Percentiles rank a stretch among this genome's conserved stretches.
phyloP scores from a whole-genome alignment of 2,113 vertebrate genomes.

The Tychaedon coryphoeus region DNA sequence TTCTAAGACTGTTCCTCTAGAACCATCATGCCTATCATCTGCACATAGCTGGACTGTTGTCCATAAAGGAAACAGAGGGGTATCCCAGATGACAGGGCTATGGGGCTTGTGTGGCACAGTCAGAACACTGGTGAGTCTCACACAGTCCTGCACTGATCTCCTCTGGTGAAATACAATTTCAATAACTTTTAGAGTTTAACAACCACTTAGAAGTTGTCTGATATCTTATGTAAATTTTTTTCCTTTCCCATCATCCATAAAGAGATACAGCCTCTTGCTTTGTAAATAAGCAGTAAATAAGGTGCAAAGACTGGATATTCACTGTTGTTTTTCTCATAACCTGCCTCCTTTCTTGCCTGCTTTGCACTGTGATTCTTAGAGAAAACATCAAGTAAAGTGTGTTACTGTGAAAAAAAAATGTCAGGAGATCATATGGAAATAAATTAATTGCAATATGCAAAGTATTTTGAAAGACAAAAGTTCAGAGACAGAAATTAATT shows the following conservation, averaged over 20 bases:
- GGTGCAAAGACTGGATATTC: not conserved
- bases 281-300: not conserved
- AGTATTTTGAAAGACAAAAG: not conserved
- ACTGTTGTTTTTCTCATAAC: not conserved
- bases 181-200: not conserved
- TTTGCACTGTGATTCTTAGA: not conserved
- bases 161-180: not conserved
- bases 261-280: not conserved
- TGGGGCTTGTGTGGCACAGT: not conserved
- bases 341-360: not conserved
- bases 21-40: not conserved
- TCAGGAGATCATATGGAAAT: not conserved
- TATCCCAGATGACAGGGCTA: not conserved
- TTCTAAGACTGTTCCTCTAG: not conserved
- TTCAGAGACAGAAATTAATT: not conserved
- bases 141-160: not conserved
- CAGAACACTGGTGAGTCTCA: not conserved
- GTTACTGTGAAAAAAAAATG: not conserved
- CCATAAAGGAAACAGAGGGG: not conserved
- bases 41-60: not conserved
- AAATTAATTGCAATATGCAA: not conserved
- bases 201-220: not conserved
- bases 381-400: not conserved
- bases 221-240: not conserved
- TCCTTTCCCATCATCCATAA: not conserved